Evolutionary conservation across 1,140 invertebrate species (phyloP), one percentile per base, ranked within the genome.

Genomic region (Diploscapter pachys): DNA sequence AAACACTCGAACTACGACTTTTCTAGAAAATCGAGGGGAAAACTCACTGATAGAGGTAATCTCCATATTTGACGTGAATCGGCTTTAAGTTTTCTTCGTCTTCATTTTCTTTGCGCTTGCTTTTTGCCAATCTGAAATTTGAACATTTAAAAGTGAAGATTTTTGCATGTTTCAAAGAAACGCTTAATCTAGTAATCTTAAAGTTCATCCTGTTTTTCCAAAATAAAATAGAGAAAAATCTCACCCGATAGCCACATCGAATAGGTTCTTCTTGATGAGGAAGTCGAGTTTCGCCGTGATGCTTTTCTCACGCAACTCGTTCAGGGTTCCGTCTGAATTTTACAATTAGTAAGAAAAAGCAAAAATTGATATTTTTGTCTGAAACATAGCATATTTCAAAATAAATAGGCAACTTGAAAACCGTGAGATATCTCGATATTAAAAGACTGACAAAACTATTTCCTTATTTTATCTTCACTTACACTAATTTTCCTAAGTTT

Each of bases 31-130:
- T 31, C 31, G 31, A 31, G 31, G 31, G 31, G 51, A 2, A 76
- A 70, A 77, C 75, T 64, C 67, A 83, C 83, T 62, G 57, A 66
- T 84, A 84, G 48, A 85, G 73, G 66, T 85, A 83, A 64, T 85
- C 80, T 31, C 81, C 83, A 55, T 85, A 85, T 75, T 84, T 85
- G 56, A 73, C 62, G 68, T 78, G 80, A 73, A 84, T 84, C 6
- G 68, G 52, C 52, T 69, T 57, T n/a, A 82, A 63, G 56, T 84
- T 75, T 8, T 71, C 50, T n/a, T 50, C 54, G 4, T 73, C 83
- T 11, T 71, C 75, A 48, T 72, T 71, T 48, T 31, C 31, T 31
- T 31, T 31, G 31, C 31, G 31, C 31, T 75, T 74, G 3, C 80
- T 71, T 62, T 76, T 81, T 3, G 84, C 84, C 49, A 85, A 73